These are phyloP conservation scores for Tonatia bakeri DNA, from an alignment of 2,113 vertebrate genomes.

Conservation along the genomic window DNA sequence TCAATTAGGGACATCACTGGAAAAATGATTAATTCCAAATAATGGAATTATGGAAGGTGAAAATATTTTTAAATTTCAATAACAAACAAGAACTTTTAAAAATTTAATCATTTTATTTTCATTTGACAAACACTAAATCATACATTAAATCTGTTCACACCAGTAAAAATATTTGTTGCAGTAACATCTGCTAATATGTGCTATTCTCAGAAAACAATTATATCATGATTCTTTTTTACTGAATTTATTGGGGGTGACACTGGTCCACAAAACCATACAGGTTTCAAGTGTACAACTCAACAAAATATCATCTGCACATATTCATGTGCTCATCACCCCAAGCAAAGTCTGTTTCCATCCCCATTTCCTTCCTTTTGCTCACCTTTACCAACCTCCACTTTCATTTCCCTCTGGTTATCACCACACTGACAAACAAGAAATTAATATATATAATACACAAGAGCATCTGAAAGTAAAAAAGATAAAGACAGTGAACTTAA, in stretches of 20 bases:
- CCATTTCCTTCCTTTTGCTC: too few species aligned
- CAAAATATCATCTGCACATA: too few species aligned
- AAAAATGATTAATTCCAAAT: background rate
- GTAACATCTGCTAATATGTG: background rate
- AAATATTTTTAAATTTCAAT: background rate
- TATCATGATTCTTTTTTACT: background rate
- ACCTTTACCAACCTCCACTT: too few species aligned
- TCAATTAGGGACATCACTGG: background rate
- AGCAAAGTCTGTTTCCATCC: too few species aligned
- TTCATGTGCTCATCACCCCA: too few species aligned
- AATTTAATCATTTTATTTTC: constrained; percentile 49
- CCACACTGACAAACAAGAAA: background rate
- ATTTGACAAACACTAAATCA: constrained; percentile 27
- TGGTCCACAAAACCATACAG: too few species aligned
- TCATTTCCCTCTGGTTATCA: too few species aligned
- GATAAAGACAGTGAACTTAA: background rate
- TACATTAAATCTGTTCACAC: background rate
- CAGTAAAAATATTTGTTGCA: background rate
- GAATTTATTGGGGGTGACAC: too few species aligned
- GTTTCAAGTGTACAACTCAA: too few species aligned
- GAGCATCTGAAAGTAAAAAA: background rate
- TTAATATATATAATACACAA: background rate
- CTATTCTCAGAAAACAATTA: background rate
- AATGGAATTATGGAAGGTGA: background rate
- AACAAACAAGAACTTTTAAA: background rate